A percentile compares a stretch with the other conserved stretches of the same genome.
Evolutionary conservation across 2,888 invertebrate species (phyloP).

Genomic region (Cotesia congregata): DNA sequence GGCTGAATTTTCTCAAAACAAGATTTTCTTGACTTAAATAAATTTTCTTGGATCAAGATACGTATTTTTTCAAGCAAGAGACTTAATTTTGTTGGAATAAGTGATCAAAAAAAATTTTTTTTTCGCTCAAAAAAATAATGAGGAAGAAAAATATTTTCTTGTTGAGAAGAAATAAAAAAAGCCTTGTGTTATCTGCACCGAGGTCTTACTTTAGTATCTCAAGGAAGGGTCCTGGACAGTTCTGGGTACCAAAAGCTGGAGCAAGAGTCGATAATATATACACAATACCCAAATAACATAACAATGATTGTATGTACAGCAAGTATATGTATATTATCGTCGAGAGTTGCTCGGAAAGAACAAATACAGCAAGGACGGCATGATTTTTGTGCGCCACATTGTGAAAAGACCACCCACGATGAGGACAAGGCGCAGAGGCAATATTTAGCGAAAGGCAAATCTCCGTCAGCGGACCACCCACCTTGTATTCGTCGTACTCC

Average conservation of each 20-base stretch:
- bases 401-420: conserved; percentile 64
- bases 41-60: too few relatives aligned
- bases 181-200: too few relatives aligned
- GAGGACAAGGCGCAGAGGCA: conserved; percentile 68
- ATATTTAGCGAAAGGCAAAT: conserved; percentile 70
- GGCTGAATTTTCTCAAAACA: too few relatives aligned
- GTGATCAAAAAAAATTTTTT: too few relatives aligned
- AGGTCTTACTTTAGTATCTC: too few relatives aligned
- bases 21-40: too few relatives aligned
- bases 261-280: not conserved
- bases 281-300: too few relatives aligned
- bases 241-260: not conserved
- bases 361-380: conserved; percentile 20
- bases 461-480: conserved; percentile 67
- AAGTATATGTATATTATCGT: conserved; percentile 2
- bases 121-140: too few relatives aligned
- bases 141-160: too few relatives aligned
- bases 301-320: not conserved
- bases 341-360: conserved; percentile 5
- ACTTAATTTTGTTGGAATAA: too few relatives aligned
- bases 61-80: too few relatives aligned
- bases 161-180: too few relatives aligned
- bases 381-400: conserved; percentile 34
- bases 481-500: conserved; percentile 53
- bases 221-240: not conserved